Base-by-base conservation (phyloP, 53 echinoderm and acorn worm species). In the Stichopus horrens region DNA sequence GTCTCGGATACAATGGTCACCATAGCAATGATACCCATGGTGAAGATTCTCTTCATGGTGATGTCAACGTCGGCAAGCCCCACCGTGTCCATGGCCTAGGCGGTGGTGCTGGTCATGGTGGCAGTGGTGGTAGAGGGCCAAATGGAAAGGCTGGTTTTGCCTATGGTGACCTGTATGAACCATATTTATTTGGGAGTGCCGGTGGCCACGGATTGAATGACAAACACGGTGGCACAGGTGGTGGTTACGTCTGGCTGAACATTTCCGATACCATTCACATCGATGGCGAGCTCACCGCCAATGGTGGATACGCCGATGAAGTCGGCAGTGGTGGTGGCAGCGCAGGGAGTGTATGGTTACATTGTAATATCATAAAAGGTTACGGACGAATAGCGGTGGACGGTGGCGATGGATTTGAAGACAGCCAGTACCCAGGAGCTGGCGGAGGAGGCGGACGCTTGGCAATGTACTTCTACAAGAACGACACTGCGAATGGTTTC, bases 51-150 rank as follows among this genome's bases (percentile, higher is more conserved):
- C 75, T 96, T 19, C 96, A 94, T 89, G 96, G 96, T 74, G 93
- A 93, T 88, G 96, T 96, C 77, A 96, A 96, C 85, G 91, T 92
- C 76, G 96, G 96, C 37, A 91, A 86, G 63, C 96, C 96, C 66
- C 88, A 92, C 74, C 75, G 59, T 22, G 74, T 37, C 37, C 63
- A 88, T 55, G 92, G 90, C 13, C 51, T 90, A n/a, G 87, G 93
- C 21, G 89, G 91, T 9, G 96, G 96, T 76, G 96, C 77, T 54
- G 94, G 96, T n/a, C 96, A 96, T 93, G 96, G 96, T 90, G 96
- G 96, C 23, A 96, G 94, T 83, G 96, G 96, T 76, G 96, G 96
- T 52, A 90, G 94, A 73, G 94, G 91, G 22, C 53, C 75, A 18
- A 79, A 74, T 18, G 89, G 88, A 19, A 87, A 91, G 10, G 90